Evolutionary conservation across 2,888 invertebrate genomes (phyloP).

Genomic region (Keiferia lycopersicella): DNA sequence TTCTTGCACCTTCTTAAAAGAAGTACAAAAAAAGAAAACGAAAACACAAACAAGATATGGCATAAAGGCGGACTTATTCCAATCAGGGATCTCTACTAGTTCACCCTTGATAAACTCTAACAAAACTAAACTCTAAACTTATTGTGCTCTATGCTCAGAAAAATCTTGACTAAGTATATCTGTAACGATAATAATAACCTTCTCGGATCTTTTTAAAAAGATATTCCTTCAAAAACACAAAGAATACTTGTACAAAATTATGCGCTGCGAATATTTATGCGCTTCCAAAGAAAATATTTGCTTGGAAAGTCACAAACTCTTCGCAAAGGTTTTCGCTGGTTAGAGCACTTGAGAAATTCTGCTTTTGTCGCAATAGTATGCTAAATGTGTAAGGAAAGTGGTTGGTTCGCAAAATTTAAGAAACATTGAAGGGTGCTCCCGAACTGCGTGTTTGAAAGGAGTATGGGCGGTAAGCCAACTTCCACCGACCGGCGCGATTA

Average conservation of each 20-base stretch:
- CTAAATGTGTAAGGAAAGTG: not conserved
- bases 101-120: no score
- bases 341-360: conserved; percentile 5
- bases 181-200: not conserved
- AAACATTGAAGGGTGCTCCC: not conserved
- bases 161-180: not conserved
- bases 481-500: no score
- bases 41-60: no score
- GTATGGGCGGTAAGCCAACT: no score
- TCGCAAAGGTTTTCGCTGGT: conserved; percentile 2
- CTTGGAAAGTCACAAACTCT: not conserved
- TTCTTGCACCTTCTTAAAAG: no score
- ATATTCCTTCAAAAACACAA: not conserved
- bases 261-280: not conserved
- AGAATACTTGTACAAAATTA: conserved; percentile 1
- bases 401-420: not conserved
- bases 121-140: no score
- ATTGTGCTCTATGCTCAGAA: no score
- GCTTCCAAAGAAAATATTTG: conserved; percentile 11
- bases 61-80: no score
- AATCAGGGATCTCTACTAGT: no score
- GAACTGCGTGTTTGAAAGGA: not conserved
- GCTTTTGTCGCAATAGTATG: not conserved
- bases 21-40: no score
- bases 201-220: conserved; percentile 1